Conservation (phyloP, 2,797 vertebrate genomes). For the Coilia nasus region DNA sequence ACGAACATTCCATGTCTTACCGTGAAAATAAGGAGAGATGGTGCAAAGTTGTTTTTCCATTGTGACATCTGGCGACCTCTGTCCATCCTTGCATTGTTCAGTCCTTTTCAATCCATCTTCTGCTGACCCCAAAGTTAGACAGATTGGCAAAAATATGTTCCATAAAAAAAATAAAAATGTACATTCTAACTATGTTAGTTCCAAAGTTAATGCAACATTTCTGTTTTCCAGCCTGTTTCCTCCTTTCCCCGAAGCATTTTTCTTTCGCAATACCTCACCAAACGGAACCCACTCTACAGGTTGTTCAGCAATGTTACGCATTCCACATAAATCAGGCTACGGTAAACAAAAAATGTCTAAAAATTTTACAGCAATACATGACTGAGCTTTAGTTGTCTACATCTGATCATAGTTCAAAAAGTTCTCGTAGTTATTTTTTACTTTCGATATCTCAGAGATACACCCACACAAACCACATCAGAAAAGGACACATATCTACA, state of each 20-base stretch:
- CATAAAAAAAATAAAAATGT: neutral
- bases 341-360: neutral
- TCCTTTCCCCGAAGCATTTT: neutral
- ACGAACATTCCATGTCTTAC: neutral
- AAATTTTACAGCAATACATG: neutral
- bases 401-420: neutral
- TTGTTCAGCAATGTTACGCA: neutral
- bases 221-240: neutral
- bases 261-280: neutral
- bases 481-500: neutral
- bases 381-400: neutral
- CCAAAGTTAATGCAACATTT: neutral
- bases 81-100: conserved; percentile 7
- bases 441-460: neutral
- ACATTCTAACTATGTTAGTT: neutral
- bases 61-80: conserved; percentile 9
- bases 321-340: neutral
- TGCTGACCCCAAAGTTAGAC: neutral
- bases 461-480: conserved; percentile 24
- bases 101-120: conserved; percentile 13
- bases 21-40: neutral
- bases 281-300: neutral
- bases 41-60: neutral
- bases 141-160: neutral
- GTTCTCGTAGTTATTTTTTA: neutral